A percentile compares a stretch with the other conserved stretches of the same genome.
phyloP scores from a whole-genome alignment of 2,797 vertebrate genomes.

The Hoplostethus atlanticus region DNA sequence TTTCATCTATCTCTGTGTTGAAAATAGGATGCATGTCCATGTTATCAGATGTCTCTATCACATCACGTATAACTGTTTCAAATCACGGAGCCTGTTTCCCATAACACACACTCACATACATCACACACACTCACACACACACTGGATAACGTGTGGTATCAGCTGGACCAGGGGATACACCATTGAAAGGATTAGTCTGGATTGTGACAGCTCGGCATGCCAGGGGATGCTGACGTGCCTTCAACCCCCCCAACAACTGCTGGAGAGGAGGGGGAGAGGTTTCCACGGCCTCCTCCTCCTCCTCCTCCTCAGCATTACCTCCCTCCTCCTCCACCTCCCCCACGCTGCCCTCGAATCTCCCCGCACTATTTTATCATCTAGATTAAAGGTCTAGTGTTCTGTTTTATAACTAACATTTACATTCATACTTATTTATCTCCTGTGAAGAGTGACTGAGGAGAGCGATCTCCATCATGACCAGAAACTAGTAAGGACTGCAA shows the following conservation, averaged over 20 bases:
- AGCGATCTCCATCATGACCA: no score
- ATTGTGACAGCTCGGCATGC: constrained; percentile 64
- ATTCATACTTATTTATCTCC: background rate
- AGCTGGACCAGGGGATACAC: constrained; percentile 34
- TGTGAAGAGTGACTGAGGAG: no score
- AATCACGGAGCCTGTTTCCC: constrained; percentile 34
- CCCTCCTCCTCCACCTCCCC: background rate
- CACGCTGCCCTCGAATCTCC: background rate
- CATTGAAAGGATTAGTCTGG: constrained; percentile 59
- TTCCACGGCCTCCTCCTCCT: constrained; percentile 12
- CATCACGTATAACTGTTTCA: constrained; percentile 28
- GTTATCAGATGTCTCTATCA: constrained; percentile 25
- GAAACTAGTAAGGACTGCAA: no score
- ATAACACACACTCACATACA: constrained; percentile 43
- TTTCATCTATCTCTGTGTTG: constrained; percentile 17
- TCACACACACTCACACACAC: constrained; percentile 6
- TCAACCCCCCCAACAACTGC: constrained; percentile 44
- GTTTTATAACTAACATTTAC: no score
- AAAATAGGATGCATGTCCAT: background rate
- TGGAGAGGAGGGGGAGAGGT: constrained; percentile 4
- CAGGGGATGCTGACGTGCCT: constrained; percentile 51
- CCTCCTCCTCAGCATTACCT: background rate
- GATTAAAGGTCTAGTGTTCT: no score
- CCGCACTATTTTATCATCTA: no score
- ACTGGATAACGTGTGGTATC: constrained; percentile 15